Base-by-base conservation (phyloP, 2,888 invertebrate genomes). In the Leptothorax acervorum region DNA sequence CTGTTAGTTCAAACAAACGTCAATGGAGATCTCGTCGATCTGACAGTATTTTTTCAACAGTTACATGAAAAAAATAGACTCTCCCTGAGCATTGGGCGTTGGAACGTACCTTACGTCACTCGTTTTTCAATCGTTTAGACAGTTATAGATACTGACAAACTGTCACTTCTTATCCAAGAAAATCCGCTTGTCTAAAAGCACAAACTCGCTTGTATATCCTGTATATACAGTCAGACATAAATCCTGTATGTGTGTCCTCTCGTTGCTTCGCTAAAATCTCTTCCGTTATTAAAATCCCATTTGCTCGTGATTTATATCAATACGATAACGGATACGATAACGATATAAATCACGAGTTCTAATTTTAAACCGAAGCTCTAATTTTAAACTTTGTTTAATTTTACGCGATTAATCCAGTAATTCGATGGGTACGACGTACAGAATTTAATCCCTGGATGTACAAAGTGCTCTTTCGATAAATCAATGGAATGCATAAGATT, bases 81-180 rank as follows among this genome's bases (percentile, higher is more conserved):
- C 63, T 28, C 11, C 9, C 11, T 18, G 28, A 23, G 51, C 15
- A 15, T 35, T 28, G 12, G n/a, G 48, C 18, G 31, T 23, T 51
- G 35, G 18, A 35, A 48, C 15, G 8, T 23, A 48, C 28, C 31
- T 60, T 60, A 35, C n/a, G n/a, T 75, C 48, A 18, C 18, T n/a
- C 51, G 3, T 76, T 63, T 76, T 51, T 65, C 12, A 42, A 65
- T 8, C 65, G 39, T 65, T 76, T 28, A 76, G 18, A 76, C 39
- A 42, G 28, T 42, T 39, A 76, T 53, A 76, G 28, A n/a, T 45
- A 55, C 71, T 23, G 63, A 63, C n/a, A 62, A 57, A 63, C 35
- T 5, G 45, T 63, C 51, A 39, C 39, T 39, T 63, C 39, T 63
- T 39, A 18, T 51, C 9, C 62, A 23, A 51, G 15, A 31, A 51